Evolutionary conservation across 2,888 invertebrate species (phyloP).

Genomic region (Parapristionchus giblindavisi): DNA sequence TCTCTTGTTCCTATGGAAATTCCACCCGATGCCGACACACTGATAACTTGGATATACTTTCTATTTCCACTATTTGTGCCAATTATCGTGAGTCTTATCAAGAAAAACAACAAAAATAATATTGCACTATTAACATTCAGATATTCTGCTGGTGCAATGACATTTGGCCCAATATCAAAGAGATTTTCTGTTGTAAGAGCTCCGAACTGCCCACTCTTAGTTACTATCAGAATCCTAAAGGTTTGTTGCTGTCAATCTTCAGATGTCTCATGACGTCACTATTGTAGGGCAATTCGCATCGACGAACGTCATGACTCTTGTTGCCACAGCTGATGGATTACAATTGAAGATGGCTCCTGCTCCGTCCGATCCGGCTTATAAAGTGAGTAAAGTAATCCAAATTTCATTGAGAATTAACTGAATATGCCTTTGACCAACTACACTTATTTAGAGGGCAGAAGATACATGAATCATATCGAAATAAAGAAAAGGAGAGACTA

Average conservation of each 20-base stretch:
- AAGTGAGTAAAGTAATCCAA: background rate
- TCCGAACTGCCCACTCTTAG: constrained; percentile 54
- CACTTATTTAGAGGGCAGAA: too few species aligned
- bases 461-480: too few species aligned
- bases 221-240: constrained; percentile 40
- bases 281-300: constrained; percentile 17
- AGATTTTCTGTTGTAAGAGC: constrained; percentile 60
- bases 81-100: constrained; percentile 52
- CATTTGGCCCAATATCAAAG: constrained; percentile 62
- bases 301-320: constrained; percentile 60
- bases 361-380: background rate
- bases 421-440: background rate
- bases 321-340: constrained; percentile 57
- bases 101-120: background rate
- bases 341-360: constrained; percentile 44
- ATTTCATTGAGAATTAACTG: background rate
- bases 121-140: constrained; percentile 40
- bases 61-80: constrained; percentile 65
- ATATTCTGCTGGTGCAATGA: constrained; percentile 61
- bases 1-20: constrained; percentile 43
- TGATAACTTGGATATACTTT: constrained; percentile 63
- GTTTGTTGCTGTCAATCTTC: background rate
- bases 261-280: background rate
- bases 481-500: too few species aligned
- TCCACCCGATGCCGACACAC: constrained; percentile 62